Evolutionary conservation across 1,140 invertebrate species (phyloP).

Genomic region (Musca domestica): DNA sequence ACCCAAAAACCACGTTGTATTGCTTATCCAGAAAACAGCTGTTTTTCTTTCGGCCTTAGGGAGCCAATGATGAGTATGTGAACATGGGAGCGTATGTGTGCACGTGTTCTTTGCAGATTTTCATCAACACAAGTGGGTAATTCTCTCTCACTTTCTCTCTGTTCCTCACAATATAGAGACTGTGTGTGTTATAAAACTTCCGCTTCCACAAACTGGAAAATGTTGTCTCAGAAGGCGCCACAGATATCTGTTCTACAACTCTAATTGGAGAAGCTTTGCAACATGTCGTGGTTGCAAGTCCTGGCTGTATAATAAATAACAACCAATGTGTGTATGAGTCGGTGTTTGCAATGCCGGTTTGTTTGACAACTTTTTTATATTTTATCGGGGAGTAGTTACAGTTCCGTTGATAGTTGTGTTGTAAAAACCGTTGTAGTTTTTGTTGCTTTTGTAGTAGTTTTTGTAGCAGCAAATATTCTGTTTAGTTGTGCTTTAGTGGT

Average conservation of each 20-base stretch:
- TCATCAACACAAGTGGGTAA: too few species aligned
- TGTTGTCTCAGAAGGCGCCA: too few species aligned
- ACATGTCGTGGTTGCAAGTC: too few species aligned
- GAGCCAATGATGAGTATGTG: not conserved
- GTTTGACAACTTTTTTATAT: slow-evolving; percentile 2
- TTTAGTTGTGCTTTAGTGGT: slow-evolving; percentile 18
- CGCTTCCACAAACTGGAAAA: not conserved
- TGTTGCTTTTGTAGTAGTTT: not conserved
- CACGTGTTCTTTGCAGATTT: not conserved
- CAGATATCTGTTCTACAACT: too few species aligned
- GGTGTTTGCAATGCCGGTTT: slow-evolving; percentile 1
- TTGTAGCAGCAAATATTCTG: slow-evolving; percentile 9
- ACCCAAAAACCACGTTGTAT: too few species aligned
- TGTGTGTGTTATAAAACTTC: slow-evolving; percentile 3
- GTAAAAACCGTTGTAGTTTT: not conserved
- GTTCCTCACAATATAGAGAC: not conserved
- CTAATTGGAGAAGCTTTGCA: too few species aligned
- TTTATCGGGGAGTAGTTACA: not conserved
- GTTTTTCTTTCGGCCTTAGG: not conserved
- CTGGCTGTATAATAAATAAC: too few species aligned
- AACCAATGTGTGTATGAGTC: not conserved
- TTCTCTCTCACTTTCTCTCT: too few species aligned
- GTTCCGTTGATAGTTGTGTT: not conserved
- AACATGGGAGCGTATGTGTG: not conserved
- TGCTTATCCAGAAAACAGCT: not conserved